Base-by-base conservation (phyloP, 37 sponge, comb jelly and placozoan genomes). In the Geodia barretti region DNA sequence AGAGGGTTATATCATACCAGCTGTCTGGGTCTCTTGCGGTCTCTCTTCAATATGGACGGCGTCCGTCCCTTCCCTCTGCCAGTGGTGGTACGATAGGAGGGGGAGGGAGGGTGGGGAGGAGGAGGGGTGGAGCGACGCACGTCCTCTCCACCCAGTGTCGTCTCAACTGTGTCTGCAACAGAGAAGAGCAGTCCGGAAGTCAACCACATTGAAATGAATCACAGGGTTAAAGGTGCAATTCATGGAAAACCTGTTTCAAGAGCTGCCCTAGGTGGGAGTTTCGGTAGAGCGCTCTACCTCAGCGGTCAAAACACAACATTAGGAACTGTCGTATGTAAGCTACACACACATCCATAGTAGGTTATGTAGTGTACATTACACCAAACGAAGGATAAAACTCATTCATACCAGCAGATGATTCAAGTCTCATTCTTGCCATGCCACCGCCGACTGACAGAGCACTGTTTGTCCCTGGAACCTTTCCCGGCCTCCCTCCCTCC, bases 21-120 rank as follows among this genome's bases (percentile, higher is more conserved):
- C 25, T n/a, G 26, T 78, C 78, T 78, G 19, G 39, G 36, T 65
- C 67, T 35, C 39, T 38, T 37, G 39, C 63, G 62, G 78, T 78
- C 78, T 38, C 78, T 34, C 67, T 78, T 78, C 30, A 78, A 66
- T n/a, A 78, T 78, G 41, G 31, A 62, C 4, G 78, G 78, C 4
- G 78, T 78, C 34, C 36, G 29, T 25, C 34, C 63, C 43, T 65
- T 78, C 31, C 66, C n/a, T n/a, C 30, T 25, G 21, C 19, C 30
- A 30, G 38, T 34, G 59, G 33, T 68, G 5, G 11, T 5, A 26
- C 5, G 5, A 14, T 7, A 47, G 54, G 54, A 47, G 54, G 14
- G 14, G 54, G 54, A 47, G 14, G 54, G 54, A 14, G 54, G 14
- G 14, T 14, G 14, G 7, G 54, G 54, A 17, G 54, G 54, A 14